These are phyloP conservation scores for Pangasius krempfi DNA, from an alignment of 2,797 vertebrate species.

Conservation along the genomic window DNA sequence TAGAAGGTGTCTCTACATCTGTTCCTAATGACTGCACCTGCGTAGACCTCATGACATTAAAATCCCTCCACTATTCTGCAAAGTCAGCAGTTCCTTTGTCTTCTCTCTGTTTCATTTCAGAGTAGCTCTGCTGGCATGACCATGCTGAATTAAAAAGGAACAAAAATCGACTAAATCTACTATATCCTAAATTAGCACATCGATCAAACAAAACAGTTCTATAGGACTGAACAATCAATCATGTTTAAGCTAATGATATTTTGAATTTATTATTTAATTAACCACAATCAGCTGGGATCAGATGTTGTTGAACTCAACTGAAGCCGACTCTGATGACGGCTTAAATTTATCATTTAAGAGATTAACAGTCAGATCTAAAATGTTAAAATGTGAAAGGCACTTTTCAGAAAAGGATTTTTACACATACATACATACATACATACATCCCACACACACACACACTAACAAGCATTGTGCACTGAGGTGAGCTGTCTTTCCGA, in stretches of 20 bases:
- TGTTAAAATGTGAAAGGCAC: not conserved
- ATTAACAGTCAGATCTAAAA: not conserved
- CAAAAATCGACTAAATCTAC: slow-evolving; percentile 3
- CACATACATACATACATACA: not conserved
- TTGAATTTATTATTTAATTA: not conserved
- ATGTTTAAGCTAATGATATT: not conserved
- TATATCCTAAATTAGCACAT: not conserved
- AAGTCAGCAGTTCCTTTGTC: slow-evolving; percentile 7
- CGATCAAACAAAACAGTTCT: not conserved
- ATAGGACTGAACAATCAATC: not conserved
- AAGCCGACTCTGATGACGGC: not conserved
- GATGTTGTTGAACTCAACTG: not conserved
- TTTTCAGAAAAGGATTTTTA: not conserved
- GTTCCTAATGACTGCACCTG: slow-evolving; percentile 28
- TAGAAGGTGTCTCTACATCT: slow-evolving; percentile 7
- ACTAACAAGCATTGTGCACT: not conserved
- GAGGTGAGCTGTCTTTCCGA: slow-evolving; percentile 31
- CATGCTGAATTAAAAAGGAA: not conserved
- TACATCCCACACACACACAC: not conserved
- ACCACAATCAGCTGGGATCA: too few species aligned
- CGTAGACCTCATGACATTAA: not conserved
- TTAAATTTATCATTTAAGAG: not conserved
- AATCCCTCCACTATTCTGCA: slow-evolving; percentile 1
- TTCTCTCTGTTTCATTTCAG: not conserved
- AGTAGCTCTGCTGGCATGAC: not conserved